A percentile compares a stretch with the other conserved stretches of the same genome.
These are phyloP conservation scores for Rhabdornis inornatus DNA, from an alignment of 2,113 vertebrate genomes.

Conservation along the genomic window DNA sequence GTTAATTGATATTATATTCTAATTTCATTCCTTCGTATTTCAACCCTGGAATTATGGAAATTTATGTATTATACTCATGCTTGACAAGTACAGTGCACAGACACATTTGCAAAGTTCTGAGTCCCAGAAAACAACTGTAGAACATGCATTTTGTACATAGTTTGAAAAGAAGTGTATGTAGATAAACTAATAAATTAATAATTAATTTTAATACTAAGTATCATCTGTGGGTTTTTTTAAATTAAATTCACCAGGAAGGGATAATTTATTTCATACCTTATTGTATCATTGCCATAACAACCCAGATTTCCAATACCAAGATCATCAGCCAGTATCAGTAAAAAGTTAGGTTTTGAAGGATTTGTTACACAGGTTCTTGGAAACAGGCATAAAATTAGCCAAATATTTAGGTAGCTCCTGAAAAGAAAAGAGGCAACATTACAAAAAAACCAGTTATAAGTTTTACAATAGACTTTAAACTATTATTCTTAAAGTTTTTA, in stretches of 20 bases:
- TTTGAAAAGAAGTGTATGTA: not conserved
- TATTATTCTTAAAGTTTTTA: not conserved
- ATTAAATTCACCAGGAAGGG: not conserved
- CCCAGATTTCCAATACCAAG: constrained; percentile 86
- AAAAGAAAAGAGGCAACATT: not conserved
- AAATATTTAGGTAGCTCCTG: not conserved
- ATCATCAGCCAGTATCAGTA: constrained; percentile 84
- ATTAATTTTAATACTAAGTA: not conserved
- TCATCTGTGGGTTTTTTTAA: not conserved
- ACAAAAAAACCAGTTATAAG: not conserved
- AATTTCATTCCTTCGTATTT: not conserved
- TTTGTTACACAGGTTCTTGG: not conserved
- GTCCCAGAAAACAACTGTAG: not conserved
- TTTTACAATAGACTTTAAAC: not conserved
- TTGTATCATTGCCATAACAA: constrained; percentile 84
- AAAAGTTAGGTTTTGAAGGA: constrained; percentile 76
- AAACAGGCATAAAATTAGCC: not conserved
- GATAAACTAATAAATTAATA: not conserved
- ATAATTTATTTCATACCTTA: constrained; percentile 70
- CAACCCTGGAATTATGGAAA: not conserved
- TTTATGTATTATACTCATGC: not conserved
- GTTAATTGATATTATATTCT: not conserved
- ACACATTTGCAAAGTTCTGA: not conserved
- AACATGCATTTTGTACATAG: not conserved
- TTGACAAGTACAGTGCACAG: not conserved